Evolutionary conservation across 2,888 invertebrate species (phyloP).

Genomic region (Fragum fragum): DNA sequence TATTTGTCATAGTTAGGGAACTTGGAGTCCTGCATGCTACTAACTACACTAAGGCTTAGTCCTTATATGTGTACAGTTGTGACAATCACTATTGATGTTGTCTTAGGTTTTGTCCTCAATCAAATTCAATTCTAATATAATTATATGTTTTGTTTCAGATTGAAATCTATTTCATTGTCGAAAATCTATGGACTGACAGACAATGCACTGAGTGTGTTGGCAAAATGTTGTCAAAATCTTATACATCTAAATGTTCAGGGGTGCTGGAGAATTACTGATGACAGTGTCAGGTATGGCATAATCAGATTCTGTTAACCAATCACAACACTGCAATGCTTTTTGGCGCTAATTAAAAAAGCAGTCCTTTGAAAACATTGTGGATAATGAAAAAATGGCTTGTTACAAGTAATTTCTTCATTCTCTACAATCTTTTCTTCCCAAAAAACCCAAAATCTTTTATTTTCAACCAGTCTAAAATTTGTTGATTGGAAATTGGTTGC

Average conservation of each 20-base stretch:
- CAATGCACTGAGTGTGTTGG: conserved; percentile 89
- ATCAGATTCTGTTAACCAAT: not conserved
- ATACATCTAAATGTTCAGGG: conserved; percentile 90
- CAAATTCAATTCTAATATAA: too few relatives aligned
- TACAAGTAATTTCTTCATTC: conserved; percentile 1
- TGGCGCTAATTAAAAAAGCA: not conserved
- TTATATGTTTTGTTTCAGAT: conserved; percentile 68
- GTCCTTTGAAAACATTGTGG: not conserved
- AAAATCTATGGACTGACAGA: conserved; percentile 90
- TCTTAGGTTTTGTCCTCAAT: too few relatives aligned
- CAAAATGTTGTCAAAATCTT: conserved; percentile 88
- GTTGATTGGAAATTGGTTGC: too few relatives aligned
- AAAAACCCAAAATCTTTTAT: too few relatives aligned
- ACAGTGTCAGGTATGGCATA: conserved; percentile 90
- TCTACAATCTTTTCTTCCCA: not conserved
- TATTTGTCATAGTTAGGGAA: too few relatives aligned
- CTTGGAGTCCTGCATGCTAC: too few relatives aligned
- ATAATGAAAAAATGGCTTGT: conserved; percentile 7
- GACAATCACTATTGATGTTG: too few relatives aligned
- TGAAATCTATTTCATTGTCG: conserved; percentile 88
- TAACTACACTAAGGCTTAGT: too few relatives aligned
- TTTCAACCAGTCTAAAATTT: too few relatives aligned
- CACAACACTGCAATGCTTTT: not conserved
- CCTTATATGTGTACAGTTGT: too few relatives aligned
- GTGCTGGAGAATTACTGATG: conserved; percentile 90